Base-by-base conservation (phyloP, 2,888 invertebrate species). In the Oscheius sp. region DNA sequence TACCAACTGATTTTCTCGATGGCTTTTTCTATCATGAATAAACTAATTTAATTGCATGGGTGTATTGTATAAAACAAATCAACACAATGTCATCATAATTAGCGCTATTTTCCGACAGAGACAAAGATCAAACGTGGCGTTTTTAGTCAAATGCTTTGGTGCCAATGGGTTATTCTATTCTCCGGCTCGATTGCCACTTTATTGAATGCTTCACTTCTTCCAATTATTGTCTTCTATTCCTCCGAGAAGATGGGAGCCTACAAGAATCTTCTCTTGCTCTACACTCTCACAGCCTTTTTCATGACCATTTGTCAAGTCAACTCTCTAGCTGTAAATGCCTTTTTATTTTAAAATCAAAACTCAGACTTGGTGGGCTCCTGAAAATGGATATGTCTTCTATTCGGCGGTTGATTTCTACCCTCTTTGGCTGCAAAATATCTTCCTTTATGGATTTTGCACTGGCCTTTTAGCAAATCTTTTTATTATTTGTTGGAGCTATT, bases 221-320 rank as follows among this genome's bases (percentile, higher is more conserved):
- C 53, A 15, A 3, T 53, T 12, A 53, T 53, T 15, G 31, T 53
- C 4, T 6, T 53, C 15, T 53, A 27, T n/a, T 53, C 53, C 4
- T 53, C 53, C 3, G 53, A 53, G 12, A 53, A 53, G 29, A 53
- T 53, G 5, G 53, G 53, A 4, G n/a, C 29, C 31, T 53, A 53
- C 20, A 53, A 53, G 29, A 31, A 53, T 33, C 31, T 29, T n/a
- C 53, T 53, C 15, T 33, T 53, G 4, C n/a, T 53, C 15, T 53
- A 53, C 20, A 53, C 53, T 12, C 25, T 53, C 31, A 17, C 53
- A 5, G 53, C 31, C 15, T 29, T 33, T 12, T 4, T 53, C n/a
- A 53, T 53, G 53, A 53, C 53, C 12, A 53, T 53, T 33, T 53
- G 53, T 27, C 53, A 53, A 20, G 29, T 53, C 8, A 53, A 53